These are phyloP conservation scores for Psilopogon haemacephalus DNA, from an alignment of 2,113 vertebrate species.

Conservation along the genomic window DNA sequence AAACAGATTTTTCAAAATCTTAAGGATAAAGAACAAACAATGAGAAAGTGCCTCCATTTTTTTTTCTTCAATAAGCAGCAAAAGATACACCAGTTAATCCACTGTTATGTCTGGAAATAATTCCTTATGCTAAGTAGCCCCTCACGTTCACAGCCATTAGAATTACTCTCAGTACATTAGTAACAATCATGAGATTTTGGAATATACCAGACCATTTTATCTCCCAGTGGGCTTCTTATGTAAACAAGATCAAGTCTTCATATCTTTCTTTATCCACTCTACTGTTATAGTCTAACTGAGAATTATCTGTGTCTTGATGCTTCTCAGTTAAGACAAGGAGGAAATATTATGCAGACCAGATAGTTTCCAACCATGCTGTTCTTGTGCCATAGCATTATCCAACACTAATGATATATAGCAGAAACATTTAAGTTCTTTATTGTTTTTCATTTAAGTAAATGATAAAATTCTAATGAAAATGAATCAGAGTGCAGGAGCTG, in stretches of 20 bases:
- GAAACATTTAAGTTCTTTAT: background rate
- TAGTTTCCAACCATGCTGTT: background rate
- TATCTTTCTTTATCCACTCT: constrained; percentile 28
- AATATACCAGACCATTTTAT: constrained; percentile 28
- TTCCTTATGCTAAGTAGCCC: constrained; percentile 41
- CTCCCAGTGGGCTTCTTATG: constrained; percentile 48
- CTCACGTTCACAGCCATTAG: background rate
- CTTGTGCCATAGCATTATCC: background rate
- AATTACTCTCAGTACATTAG: constrained; percentile 22
- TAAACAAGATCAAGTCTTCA: constrained; percentile 65
- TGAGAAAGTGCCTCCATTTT: background rate
- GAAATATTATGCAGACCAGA: background rate
- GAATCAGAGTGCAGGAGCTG: background rate
- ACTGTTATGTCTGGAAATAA: background rate
- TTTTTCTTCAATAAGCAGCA: background rate
- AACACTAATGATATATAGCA: background rate
- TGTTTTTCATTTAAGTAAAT: background rate
- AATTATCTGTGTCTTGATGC: background rate
- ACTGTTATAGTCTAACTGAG: background rate
- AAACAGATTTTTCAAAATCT: background rate
- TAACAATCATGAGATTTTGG: constrained; percentile 41
- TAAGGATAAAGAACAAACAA: background rate
- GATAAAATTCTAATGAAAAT: background rate
- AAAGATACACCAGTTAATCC: background rate
- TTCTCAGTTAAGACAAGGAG: background rate